Base-by-base conservation (phyloP, 1,140 invertebrate genomes). In the Nasonia longicornis region DNA sequence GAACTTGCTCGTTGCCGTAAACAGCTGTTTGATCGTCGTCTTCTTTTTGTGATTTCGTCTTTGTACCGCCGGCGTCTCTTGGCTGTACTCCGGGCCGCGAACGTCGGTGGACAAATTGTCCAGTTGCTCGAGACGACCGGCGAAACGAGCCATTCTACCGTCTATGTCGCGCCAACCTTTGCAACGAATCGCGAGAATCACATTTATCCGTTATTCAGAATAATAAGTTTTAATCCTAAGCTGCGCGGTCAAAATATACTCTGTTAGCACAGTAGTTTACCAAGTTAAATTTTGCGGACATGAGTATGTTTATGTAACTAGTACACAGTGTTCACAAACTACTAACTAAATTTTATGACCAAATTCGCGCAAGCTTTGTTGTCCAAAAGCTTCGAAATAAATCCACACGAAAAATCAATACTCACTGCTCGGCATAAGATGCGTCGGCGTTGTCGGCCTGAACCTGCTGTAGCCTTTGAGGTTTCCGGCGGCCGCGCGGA, bases 1-100 rank as follows among this genome's bases (percentile, higher is more conserved):
- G 87, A 99, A 98, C 89, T 99, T 99, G 84, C 96, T 96, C 12
- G 96, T 95, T 3, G 97, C 96, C 0, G 97, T 96, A 88, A 99
- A 99, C 1, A 99, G 92, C 87, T 98, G 97, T 85, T 98, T 96
- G 69, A 99, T 97, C 69, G 97, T 97, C 74, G 97, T 96, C 81
- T 96, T 96, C 88, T 97, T 97, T 87, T 94, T 94, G 85, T 95
- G 92, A 89, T 95, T 92, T 82, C 93, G 89, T 87, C 93, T 88
- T 87, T 95, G 92, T 64, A 92, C 85, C 3, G 91, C 92, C 3
- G 91, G 91, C 6, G 92, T 91, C 45, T 94, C 93, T 75, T 94
- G 91, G 48, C 91, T 89, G 42, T 91, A 95, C 58, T 95, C 91
- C 0, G 93, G 91, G 71, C 93, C 91, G 73, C 93, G 92, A 31